These are phyloP conservation scores for Stigmatopora nigra DNA, from an alignment of 2,113 vertebrate genomes.

Conservation along the genomic window DNA sequence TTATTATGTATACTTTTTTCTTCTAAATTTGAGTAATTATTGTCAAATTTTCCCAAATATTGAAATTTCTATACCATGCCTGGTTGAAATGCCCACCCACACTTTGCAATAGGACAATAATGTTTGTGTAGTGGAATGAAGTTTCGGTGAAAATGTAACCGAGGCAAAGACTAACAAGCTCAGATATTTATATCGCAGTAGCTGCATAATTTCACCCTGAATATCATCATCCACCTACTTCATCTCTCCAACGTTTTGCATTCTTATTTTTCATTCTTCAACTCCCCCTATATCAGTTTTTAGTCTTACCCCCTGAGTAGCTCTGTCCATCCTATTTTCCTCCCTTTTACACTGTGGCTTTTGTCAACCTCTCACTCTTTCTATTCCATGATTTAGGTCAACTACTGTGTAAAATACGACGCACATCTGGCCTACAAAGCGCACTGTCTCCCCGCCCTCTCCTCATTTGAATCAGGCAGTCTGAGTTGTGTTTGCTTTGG, in stretches of 20 bases:
- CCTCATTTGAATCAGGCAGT: neutral
- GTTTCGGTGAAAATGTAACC: constrained; percentile 44
- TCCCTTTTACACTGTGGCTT: constrained; percentile 6
- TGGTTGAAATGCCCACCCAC: neutral
- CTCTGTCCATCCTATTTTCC: constrained; percentile 1
- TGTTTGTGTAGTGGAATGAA: constrained; percentile 16
- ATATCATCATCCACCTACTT: constrained; percentile 45
- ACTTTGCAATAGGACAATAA: constrained; percentile 4
- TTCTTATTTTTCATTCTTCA: neutral
- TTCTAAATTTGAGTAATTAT: neutral
- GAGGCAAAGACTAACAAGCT: constrained; percentile 49
- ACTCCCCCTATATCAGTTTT: too few species aligned
- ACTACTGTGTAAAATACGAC: constrained; percentile 65
- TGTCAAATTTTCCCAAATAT: neutral
- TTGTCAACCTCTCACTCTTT: constrained; percentile 32
- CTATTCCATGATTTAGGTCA: constrained; percentile 71
- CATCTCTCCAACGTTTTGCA: neutral
- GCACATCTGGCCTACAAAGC: constrained; percentile 67
- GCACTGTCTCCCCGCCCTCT: constrained; percentile 3
- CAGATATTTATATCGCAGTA: constrained; percentile 58
- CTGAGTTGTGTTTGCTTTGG: neutral
- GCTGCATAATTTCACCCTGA: constrained; percentile 43
- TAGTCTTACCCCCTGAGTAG: constrained; percentile 11
- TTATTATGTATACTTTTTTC: too few species aligned
- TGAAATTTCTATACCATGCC: neutral